Evolutionary conservation across 2,888 invertebrate species (phyloP), one percentile per base, ranked within the genome.

Genomic region (Linnaemya tessellans): DNA sequence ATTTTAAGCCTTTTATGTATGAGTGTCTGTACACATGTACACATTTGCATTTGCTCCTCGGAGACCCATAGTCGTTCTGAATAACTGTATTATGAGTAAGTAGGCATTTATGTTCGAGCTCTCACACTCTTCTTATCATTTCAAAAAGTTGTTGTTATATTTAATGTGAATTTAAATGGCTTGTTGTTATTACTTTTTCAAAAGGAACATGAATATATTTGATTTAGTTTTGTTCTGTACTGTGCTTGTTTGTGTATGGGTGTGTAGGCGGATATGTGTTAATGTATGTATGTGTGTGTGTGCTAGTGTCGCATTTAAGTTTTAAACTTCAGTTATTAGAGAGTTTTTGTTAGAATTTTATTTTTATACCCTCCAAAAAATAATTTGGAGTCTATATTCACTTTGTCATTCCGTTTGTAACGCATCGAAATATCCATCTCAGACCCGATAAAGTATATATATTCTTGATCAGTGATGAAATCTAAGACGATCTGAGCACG

Each of bases 131-230:
- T 10, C 18, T 11, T 46, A 35, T 38, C 49, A 18, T 60, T 41
- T 60, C 22, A 22, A 38, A 68, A 49, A 60, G 20, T 49, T 71
- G n/a, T 73, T 73, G 56, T 73, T 49, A 49, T 49, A 54, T 67
- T 73, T 65, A 73, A 80, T 80, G 64, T 46, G 8, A 46, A 64
- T 71, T 71, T 65, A 71, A 80, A 80, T 56, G 64, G 38, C 56
- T 68, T 22, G 35, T 71, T 71, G 30, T 22, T 67, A 9, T 22
- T 64, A 25, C 18, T 18, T 3, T 41, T 64, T 78, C 41, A 9
- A 79, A 70, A 64, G 20, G 54, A 79, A 41, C 30, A 64, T 20
- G 11, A 51, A 70, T 9, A 25, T 51, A 49, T 78, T 60, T 78
- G 60, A 78, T 68, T 78, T 51, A 68, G 38, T 58, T 51, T 60